A percentile compares a stretch with the other conserved stretches of the same genome.
Conservation (phyloP, 2,797 vertebrate species). For the Brachyalestes nurse region DNA sequence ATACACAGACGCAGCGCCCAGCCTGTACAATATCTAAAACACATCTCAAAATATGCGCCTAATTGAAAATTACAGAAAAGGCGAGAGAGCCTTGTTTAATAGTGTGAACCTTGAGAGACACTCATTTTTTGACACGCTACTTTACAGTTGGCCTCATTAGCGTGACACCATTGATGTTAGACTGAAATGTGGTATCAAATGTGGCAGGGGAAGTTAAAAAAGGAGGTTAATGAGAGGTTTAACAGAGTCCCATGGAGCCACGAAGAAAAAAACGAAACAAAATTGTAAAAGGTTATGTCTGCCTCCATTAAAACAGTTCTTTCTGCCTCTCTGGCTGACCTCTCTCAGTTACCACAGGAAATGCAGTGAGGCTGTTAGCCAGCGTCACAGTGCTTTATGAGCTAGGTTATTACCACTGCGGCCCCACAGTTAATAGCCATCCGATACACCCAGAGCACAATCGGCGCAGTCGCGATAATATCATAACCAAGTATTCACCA, state of each 20-base stretch:
- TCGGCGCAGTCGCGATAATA: constrained; percentile 89
- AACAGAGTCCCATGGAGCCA: constrained; percentile 66
- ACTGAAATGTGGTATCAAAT: constrained; percentile 69
- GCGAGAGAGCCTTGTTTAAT: constrained; percentile 38
- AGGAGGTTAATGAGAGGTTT: constrained; percentile 75
- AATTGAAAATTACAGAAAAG: constrained; percentile 64
- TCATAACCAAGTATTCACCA: constrained; percentile 93
- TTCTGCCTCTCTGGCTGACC: constrained; percentile 67
- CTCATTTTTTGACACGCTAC: constrained; percentile 58
- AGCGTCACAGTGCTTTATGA: constrained; percentile 76
- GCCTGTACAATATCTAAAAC: constrained; percentile 12
- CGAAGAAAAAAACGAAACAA: constrained; percentile 69
- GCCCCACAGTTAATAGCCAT: constrained; percentile 81
- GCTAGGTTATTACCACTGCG: constrained; percentile 78
- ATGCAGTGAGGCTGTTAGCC: constrained; percentile 74
- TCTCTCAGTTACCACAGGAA: constrained; percentile 79
- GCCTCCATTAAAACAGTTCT: constrained; percentile 70
- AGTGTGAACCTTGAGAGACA: constrained; percentile 61
- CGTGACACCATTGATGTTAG: constrained; percentile 60
- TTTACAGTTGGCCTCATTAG: constrained; percentile 70
- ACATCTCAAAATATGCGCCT: constrained; percentile 44
- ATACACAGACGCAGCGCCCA: not conserved
- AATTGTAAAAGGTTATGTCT: constrained; percentile 60
- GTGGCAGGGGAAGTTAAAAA: constrained; percentile 69
- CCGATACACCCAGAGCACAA: constrained; percentile 81